Base-by-base conservation (phyloP, 2,797 vertebrate genomes). In the Centroberyx gerrardi region DNA sequence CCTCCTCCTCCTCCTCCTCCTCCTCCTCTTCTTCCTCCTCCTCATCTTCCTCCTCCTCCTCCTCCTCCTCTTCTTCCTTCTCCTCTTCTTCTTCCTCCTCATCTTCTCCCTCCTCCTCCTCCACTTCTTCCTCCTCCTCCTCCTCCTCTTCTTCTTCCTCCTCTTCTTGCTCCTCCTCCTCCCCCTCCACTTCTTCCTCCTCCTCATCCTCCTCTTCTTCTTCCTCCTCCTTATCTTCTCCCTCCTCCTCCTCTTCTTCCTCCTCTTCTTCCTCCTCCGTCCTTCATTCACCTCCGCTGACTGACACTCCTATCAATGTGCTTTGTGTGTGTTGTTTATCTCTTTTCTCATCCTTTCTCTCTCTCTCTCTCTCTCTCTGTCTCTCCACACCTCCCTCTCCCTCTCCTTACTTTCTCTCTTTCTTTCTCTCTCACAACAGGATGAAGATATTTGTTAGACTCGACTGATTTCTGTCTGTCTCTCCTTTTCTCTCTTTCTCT, bases 321-420 rank as follows among this genome's bases (percentile, higher is more conserved):
- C 78, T 88, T 90, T 90, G 91, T 92, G 89, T 93, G 9, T 78
- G 48, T 76, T 77, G 78, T 83, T 77, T 72, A 68, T 82, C 70
- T 84, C 59, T 33, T 53, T 49, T 75, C 67, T 75, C 62, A 1
- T 51, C 46, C 17, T 72, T 38, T 65, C 51, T 68, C 18, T 69
- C 44, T 48, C 13, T 13, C 44, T 14, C 22, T 22, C 1, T 49
- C 22, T 44, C 40, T 62, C 36, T 48, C 12, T 31, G 36, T 68
- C 65, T 42, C 53, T n/a, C 22, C 46, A 4, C 3, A 17, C 48
- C 17, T 7, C 33, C 14, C 40, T 33, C 40, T 29, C 61, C 3
- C 9, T 8, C 42, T 6, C n/a, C 58, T 14, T 64, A 5, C 38
- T 22, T 0, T 31, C 40, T 68, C 62, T 28, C 76, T 18, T 14